These are phyloP conservation scores for Minunthozetes semirufus DNA, from an alignment of 2,888 invertebrate genomes.

Conservation along the genomic window DNA sequence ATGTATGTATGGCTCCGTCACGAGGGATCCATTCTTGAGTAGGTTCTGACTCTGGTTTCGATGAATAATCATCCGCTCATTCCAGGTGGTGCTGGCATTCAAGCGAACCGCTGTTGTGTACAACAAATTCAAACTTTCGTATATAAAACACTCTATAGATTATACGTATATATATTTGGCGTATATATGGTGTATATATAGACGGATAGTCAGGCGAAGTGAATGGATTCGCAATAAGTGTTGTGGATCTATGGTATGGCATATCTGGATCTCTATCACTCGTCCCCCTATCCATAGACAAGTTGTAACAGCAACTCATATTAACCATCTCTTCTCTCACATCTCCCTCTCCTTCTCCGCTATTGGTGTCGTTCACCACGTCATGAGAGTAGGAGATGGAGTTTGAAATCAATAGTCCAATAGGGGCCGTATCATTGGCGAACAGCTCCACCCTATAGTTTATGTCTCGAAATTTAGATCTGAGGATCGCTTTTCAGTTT, in stretches of 20 bases:
- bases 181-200: conserved; percentile 16
- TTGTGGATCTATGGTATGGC: not conserved
- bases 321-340: conserved; percentile 21
- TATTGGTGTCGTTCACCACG: conserved; percentile 18
- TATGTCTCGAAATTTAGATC: conserved; percentile 33
- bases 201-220: not conserved
- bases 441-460: conserved; percentile 37
- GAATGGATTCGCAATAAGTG: not conserved
- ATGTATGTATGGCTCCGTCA: not conserved
- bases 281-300: conserved; percentile 8
- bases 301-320: conserved; percentile 2
- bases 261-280: not conserved
- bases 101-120: not conserved
- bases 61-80: not conserved
- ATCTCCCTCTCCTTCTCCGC: not conserved
- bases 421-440: conserved; percentile 37
- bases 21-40: not conserved
- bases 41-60: not conserved
- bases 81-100: conserved; percentile 7
- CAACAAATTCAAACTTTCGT: no score
- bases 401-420: conserved; percentile 38
- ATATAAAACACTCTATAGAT: not conserved
- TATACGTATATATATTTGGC: not conserved
- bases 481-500: conserved; percentile 34
- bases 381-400: conserved; percentile 23